These are phyloP conservation scores for Congeria kusceri DNA, from an alignment of 2,888 invertebrate genomes.

Conservation along the genomic window DNA sequence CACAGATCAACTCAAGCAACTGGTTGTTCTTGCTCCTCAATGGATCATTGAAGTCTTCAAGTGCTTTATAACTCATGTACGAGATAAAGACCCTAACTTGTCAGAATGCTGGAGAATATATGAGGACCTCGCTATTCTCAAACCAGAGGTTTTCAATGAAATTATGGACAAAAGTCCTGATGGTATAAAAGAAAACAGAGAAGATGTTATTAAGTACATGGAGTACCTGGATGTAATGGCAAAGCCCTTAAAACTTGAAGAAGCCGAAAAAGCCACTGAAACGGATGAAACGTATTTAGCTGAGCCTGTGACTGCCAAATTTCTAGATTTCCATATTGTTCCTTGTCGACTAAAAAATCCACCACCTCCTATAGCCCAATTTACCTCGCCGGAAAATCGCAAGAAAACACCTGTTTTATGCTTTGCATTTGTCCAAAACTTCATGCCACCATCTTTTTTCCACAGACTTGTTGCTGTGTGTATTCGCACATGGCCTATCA, in stretches of 20 bases:
- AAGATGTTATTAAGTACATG: slow-evolving; percentile 47
- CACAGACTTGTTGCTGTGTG: slow-evolving; percentile 58
- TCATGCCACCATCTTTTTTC: slow-evolving; percentile 58
- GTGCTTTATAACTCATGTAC: slow-evolving; percentile 46
- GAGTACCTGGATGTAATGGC: slow-evolving; percentile 54
- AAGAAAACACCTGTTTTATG: slow-evolving; percentile 43
- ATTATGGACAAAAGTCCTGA: slow-evolving; percentile 27
- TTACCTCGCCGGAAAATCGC: neutral
- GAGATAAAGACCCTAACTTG: slow-evolving; percentile 25
- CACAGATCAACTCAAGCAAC: slow-evolving; percentile 31
- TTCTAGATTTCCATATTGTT: slow-evolving; percentile 48
- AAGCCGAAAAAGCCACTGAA: neutral
- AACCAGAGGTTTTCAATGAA: slow-evolving; percentile 28
- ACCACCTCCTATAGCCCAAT: slow-evolving; percentile 3
- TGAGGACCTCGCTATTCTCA: slow-evolving; percentile 36
- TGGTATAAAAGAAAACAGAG: slow-evolving; percentile 7
- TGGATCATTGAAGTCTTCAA: slow-evolving; percentile 60
- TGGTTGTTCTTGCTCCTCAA: slow-evolving; percentile 48
- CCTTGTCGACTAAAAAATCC: slow-evolving; percentile 34
- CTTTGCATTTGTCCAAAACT: slow-evolving; percentile 38
- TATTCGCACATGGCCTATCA: slow-evolving; percentile 38
- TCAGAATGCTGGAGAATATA: slow-evolving; percentile 25
- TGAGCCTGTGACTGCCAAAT: neutral
- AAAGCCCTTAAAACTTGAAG: slow-evolving; percentile 32
- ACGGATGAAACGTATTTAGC: neutral